phyloP scores from a whole-genome alignment of 2,113 vertebrate genomes.

The Pontoporia blainvillei region DNA sequence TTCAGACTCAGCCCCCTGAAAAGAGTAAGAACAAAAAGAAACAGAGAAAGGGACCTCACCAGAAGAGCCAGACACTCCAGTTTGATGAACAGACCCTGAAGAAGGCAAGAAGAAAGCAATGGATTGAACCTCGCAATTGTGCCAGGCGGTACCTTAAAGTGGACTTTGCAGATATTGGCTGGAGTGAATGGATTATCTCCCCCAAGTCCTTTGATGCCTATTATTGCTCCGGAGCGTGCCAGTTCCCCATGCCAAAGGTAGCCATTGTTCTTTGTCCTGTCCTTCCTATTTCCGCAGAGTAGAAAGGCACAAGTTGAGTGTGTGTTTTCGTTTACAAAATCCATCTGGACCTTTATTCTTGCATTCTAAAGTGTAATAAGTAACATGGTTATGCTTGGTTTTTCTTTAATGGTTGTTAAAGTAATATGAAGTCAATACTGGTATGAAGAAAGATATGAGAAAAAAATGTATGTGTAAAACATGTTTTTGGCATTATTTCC shows the following conservation, averaged over 20 bases:
- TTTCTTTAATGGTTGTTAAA: constrained; percentile 41
- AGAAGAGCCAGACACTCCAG: constrained; percentile 90
- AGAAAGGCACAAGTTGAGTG: background rate
- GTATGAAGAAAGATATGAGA: background rate
- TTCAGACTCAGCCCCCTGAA: constrained; percentile 84
- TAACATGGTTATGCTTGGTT: background rate
- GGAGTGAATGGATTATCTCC: constrained; percentile 99
- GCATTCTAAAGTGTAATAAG: background rate
- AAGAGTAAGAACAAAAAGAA: constrained; percentile 88
- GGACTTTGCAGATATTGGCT: constrained; percentile 98
- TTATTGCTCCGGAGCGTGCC: constrained; percentile 96
- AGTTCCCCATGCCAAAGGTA: constrained; percentile 99
- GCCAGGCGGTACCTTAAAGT: constrained; percentile 94
- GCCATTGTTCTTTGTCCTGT: background rate
- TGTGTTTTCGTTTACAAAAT: constrained; percentile 38
- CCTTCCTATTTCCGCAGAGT: background rate
- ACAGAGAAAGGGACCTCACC: constrained; percentile 85
- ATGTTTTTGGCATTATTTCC: constrained; percentile 45
- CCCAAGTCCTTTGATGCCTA: constrained; percentile 96
- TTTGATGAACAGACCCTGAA: constrained; percentile 96
- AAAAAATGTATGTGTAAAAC: background rate
- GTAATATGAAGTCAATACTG: constrained; percentile 37
- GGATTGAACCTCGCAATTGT: constrained; percentile 92
- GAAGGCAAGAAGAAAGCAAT: constrained; percentile 94
- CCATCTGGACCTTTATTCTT: background rate